Base-by-base conservation (phyloP, 2,797 vertebrate genomes). In the Anguilla anguilla region DNA sequence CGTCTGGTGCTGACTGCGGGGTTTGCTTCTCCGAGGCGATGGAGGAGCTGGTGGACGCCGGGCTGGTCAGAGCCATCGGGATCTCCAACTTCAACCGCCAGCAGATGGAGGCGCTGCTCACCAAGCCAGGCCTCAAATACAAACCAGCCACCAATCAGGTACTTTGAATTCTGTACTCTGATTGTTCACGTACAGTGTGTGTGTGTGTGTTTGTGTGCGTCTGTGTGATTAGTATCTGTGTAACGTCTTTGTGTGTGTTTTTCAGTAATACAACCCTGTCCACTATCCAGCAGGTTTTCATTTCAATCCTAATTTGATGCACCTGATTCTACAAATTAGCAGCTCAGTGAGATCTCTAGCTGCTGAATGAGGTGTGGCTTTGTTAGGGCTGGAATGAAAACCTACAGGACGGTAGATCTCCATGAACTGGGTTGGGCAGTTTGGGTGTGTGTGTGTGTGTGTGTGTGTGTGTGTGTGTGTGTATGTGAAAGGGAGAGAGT, bases 41-140 rank as follows among this genome's bases (percentile, higher is more conserved):
- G 98, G 97, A 98, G n/a, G 96, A 98, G 86, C 95, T 99, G 90
- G 94, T 99, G 85, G 98, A 98, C 35, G 95, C 95, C 13, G 98
- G 98, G 0, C 89, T 98, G 92, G 98, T 98, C 82, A 99, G 97
- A 94, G 96, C 98, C 1, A 96, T 99, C 28, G 98, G 98, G 0
- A 15, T 99, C 87, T 99, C 98, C 87, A 99, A 99, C 94, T 99
- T 99, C 89, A 99, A 98, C 95, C 97, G 90, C 84, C 94, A 96
- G 1, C 98, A 99, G 92, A 95, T 96, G 2, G 98, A 98, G 92
- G 94, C 94, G n/a, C 89, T 99, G 87, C 93, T 99, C 88, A 98
- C 97, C 93, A 99, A 99, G 88, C 98, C 98, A 0, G 97, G 96
- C 5, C 95, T 99, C 84, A 99, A 98, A 53, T 92, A 99, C 88